These are phyloP conservation scores for Myxocyprinus asiaticus DNA, from an alignment of 2,113 vertebrate species.

Conservation along the genomic window DNA sequence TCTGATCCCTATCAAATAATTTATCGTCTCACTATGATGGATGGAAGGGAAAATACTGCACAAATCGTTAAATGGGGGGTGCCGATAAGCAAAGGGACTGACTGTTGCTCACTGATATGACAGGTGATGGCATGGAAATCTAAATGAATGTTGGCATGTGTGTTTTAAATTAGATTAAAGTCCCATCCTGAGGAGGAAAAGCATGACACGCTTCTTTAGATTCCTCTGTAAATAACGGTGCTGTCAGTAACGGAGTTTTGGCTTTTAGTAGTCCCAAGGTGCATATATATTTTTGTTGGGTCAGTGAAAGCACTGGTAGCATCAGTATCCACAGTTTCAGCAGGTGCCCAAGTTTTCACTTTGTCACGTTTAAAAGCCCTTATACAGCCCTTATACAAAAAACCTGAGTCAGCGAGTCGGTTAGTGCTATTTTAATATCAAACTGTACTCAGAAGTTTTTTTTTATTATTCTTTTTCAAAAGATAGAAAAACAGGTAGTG, in stretches of 20 bases:
- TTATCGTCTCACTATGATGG: conserved; percentile 51
- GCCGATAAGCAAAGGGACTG: conserved; percentile 49
- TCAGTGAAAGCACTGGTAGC: neutral
- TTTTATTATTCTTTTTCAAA: no score
- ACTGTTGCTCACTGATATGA: conserved; percentile 49
- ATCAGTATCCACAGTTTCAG: neutral
- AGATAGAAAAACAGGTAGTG: no score
- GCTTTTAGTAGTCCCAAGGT: neutral
- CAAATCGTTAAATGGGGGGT: conserved; percentile 60
- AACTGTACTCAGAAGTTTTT: neutral
- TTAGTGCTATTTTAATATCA: neutral
- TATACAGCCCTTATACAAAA: neutral
- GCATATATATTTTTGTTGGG: neutral
- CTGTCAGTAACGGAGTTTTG: neutral
- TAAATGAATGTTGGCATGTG: conserved; percentile 33
- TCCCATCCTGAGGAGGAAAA: conserved; percentile 1
- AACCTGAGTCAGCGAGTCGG: neutral
- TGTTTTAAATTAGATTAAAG: conserved; percentile 41
- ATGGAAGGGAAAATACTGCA: conserved; percentile 49
- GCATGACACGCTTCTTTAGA: conserved; percentile 2
- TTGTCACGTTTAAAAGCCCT: no score
- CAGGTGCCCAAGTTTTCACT: neutral
- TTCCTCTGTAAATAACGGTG: conserved; percentile 29
- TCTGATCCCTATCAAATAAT: conserved; percentile 63
- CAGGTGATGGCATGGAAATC: conserved; percentile 39